A percentile compares a stretch with the other conserved stretches of the same genome.
phyloP scores from a whole-genome alignment of 2,888 invertebrate genomes.

The Eulithis testata region DNA sequence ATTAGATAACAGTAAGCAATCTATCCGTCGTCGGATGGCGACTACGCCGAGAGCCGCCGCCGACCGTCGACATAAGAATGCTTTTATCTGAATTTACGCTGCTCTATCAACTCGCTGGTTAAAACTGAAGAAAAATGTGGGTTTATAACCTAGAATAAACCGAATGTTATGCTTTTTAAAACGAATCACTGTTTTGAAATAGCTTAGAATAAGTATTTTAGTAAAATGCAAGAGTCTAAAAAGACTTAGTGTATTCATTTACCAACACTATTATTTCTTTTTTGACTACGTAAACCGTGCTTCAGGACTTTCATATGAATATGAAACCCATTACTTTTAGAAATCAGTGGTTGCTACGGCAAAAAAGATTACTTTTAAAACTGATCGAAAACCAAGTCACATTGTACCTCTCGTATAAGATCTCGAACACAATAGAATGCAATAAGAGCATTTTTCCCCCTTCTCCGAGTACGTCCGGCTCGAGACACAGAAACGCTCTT shows the following conservation, averaged over 20 bases:
- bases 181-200: background rate
- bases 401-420: constrained; percentile 9
- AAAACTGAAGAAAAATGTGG: constrained; percentile 22
- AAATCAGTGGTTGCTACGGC: too few species aligned
- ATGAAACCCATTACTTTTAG: too few species aligned
- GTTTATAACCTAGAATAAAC: constrained; percentile 7
- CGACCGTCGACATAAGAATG: constrained; percentile 43
- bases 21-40: constrained; percentile 9
- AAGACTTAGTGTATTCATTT: too few species aligned
- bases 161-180: background rate
- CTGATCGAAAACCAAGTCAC: constrained; percentile 15
- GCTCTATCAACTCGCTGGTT: constrained; percentile 22
- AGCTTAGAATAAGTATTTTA: background rate
- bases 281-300: too few species aligned
- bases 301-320: too few species aligned
- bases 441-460: constrained; percentile 41
- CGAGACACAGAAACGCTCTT: constrained; percentile 67
- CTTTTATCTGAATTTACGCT: constrained; percentile 43
- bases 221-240: too few species aligned
- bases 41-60: background rate
- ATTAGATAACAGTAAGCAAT: constrained; percentile 7
- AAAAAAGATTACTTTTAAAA: background rate
- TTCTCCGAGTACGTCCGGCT: constrained; percentile 32
- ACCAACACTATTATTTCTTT: too few species aligned
- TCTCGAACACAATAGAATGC: constrained; percentile 37